Evolutionary conservation across 1,140 invertebrate genomes (phyloP), one percentile per base, ranked within the genome.

Genomic region (Tetramorium parvispinum): DNA sequence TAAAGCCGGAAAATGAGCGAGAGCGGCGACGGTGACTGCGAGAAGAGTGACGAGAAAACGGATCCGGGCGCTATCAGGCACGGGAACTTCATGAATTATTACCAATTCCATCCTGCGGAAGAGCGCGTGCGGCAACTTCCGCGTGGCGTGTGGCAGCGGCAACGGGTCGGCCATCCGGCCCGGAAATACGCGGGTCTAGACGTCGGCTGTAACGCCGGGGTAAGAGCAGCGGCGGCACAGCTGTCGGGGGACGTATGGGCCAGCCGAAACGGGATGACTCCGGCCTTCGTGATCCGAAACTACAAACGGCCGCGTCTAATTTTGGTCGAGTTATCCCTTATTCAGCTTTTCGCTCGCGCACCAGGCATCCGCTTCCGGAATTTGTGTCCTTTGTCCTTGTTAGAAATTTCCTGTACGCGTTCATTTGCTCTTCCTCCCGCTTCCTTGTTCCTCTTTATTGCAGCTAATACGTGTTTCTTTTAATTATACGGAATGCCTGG

Each of bases 21-120:
- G 13, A 27, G 65, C 37, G 40, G 11, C 1, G 7, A 6, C 18
- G 70, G 49, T 68, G 53, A 73, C 66, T 8, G 82, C 18, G 85
- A 83, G 66, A 61, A 3, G 32, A 89, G 86, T 21, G 77, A 83
- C 61, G 89, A 85, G 83, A 88, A 91, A 85, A 78, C 85, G 55
- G 96, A 98, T 94, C 97, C 98, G 51, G 97, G 98, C 5, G 97
- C 97, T 57, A 97, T 97, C 7, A 96, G 96, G 92, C 96, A 96
- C 95, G 98, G 98, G 86, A 98, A 98, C 94, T 98, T 98, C 91
- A 98, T 97, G 85, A 98, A 98, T 95, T 98, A 98, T 92, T 98
- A 98, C 93, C 95, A 97, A 91, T 98, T 98, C 93, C 97, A 98
- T 95, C 96, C 97, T 65, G 95, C 96, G 37, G 94, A 96, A 77